phyloP scores from a whole-genome alignment of 2,797 vertebrate species.

The Parotocinclus haroldoi region DNA sequence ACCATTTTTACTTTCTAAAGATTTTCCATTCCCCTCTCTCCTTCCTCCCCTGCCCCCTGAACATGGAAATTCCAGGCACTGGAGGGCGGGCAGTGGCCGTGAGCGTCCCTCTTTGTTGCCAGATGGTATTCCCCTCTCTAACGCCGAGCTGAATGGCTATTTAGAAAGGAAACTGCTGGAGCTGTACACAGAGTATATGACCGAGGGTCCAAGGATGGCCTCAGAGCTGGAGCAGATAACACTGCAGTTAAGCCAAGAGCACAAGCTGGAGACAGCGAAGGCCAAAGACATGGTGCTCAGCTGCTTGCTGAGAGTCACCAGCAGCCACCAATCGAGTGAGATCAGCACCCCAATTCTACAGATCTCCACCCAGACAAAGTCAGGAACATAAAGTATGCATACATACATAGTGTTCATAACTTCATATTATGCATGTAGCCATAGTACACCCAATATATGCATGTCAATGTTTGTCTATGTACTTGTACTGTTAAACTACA shows the following conservation, averaged over 20 bases:
- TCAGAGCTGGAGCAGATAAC: slow-evolving; percentile 94
- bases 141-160: slow-evolving; percentile 87
- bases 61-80: slow-evolving; percentile 71
- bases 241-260: slow-evolving; percentile 84
- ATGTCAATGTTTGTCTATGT: no score
- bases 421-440: no score
- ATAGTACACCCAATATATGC: no score
- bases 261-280: slow-evolving; percentile 83
- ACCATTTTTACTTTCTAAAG: slow-evolving; percentile 86
- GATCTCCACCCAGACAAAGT: slow-evolving; percentile 77
- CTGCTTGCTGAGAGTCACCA: slow-evolving; percentile 82
- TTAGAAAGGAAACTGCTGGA: slow-evolving; percentile 91
- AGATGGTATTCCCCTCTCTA: slow-evolving; percentile 84
- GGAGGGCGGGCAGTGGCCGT: slow-evolving; percentile 74
- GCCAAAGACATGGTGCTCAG: slow-evolving; percentile 93
- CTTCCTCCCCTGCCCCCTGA: slow-evolving; percentile 36
- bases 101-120: slow-evolving; percentile 80
- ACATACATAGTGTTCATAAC: no score
- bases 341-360: slow-evolving; percentile 92
- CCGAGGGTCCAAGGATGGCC: slow-evolving; percentile 71
- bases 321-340: slow-evolving; percentile 82
- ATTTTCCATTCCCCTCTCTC: slow-evolving; percentile 75
- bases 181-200: slow-evolving; percentile 84
- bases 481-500: no score
- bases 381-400: not conserved